These are phyloP conservation scores for Odontothrips loti DNA, from an alignment of 2,888 invertebrate species.

Conservation along the genomic window DNA sequence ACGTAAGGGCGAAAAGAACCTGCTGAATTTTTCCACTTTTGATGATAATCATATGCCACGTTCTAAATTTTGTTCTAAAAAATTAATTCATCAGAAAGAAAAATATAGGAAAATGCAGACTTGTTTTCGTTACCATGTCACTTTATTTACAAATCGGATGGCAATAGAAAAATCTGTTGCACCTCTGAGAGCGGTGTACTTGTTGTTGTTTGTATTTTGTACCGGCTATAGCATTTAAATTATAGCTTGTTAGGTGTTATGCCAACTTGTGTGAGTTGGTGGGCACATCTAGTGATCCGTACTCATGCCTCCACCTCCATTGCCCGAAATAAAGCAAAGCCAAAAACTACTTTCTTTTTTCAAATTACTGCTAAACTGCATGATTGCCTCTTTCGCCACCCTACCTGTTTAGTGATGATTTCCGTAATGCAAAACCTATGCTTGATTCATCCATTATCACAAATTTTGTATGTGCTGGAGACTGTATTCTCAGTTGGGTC, in stretches of 20 bases:
- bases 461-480: no score
- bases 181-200: background rate
- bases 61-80: background rate
- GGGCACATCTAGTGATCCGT: constrained; percentile 13
- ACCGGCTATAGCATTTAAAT: constrained; percentile 16
- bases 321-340: constrained; percentile 24
- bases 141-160: background rate
- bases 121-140: constrained; percentile 23
- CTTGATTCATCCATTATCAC: no score
- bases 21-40: background rate
- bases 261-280: constrained; percentile 5
- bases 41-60: background rate
- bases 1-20: background rate
- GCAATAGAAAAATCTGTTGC: background rate
- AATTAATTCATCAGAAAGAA: constrained; percentile 7
- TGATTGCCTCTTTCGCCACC: background rate
- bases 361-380: background rate
- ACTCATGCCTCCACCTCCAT: constrained; percentile 15
- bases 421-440: no score
- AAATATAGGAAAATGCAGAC: constrained; percentile 20
- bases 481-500: no score
- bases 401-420: no score
- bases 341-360: background rate
- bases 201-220: constrained; percentile 27
- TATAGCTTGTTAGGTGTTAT: constrained; percentile 20